phyloP scores from a whole-genome alignment of 2,797 vertebrate genomes.

The Cynodonichthys magdalenae region DNA sequence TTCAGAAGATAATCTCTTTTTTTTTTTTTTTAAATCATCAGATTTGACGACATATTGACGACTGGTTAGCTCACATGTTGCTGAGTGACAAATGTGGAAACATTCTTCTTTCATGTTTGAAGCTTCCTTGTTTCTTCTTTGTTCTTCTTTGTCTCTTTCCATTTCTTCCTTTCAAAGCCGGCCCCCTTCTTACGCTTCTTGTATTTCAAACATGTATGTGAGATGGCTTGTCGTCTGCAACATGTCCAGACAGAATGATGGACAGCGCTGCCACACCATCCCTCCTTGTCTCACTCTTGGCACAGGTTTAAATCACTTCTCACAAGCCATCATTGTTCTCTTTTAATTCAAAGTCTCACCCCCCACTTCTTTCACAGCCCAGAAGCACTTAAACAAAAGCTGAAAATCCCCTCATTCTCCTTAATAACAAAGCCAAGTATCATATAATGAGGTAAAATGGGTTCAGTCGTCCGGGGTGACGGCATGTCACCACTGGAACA shows the following conservation, averaged over 20 bases:
- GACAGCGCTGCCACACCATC: slow-evolving; percentile 40
- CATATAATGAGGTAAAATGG: slow-evolving; percentile 59
- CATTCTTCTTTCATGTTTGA: slow-evolving; percentile 64
- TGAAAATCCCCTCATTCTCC: slow-evolving; percentile 54
- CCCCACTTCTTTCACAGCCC: slow-evolving; percentile 25
- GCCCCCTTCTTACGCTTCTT: slow-evolving; percentile 76
- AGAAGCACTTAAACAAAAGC: slow-evolving; percentile 55
- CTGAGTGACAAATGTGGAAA: slow-evolving; percentile 68
- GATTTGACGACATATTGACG: too few species aligned
- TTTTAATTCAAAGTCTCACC: slow-evolving; percentile 38
- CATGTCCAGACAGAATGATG: slow-evolving; percentile 68
- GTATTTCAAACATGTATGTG: slow-evolving; percentile 78
- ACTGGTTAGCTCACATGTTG: slow-evolving; percentile 20
- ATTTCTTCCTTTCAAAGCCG: slow-evolving; percentile 59
- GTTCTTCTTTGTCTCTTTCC: slow-evolving; percentile 29
- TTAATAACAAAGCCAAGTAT: slow-evolving; percentile 64
- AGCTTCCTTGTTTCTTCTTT: slow-evolving; percentile 24
- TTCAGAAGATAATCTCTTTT: too few species aligned
- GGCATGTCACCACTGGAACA: slow-evolving; percentile 46
- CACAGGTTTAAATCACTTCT: slow-evolving; percentile 46
- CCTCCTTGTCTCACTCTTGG: slow-evolving; percentile 46
- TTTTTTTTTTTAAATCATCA: too few species aligned
- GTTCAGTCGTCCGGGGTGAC: slow-evolving; percentile 45
- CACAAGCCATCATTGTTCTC: slow-evolving; percentile 73
- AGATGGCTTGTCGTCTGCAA: slow-evolving; percentile 70